A percentile compares a stretch with the other conserved stretches of the same genome.
phyloP scores from a whole-genome alignment of 1,140 invertebrate genomes.

The Cheumatopsyche charites region DNA sequence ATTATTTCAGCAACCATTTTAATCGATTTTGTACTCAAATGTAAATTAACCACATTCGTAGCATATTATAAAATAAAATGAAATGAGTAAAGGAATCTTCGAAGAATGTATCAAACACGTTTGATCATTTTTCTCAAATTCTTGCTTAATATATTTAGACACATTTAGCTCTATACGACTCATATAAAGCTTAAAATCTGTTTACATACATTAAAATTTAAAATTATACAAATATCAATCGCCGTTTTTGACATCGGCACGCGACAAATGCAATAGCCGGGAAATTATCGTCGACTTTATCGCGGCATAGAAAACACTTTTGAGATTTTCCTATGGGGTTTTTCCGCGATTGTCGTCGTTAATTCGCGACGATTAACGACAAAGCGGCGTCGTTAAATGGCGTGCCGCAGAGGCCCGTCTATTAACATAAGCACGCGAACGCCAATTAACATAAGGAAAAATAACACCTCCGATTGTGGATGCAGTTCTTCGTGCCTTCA shows the following conservation, averaged over 20 bases:
- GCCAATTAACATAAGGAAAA: conserved; percentile 13
- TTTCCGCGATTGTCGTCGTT: conserved; percentile 6
- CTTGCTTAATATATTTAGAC: too few species aligned
- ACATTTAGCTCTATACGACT: too few species aligned
- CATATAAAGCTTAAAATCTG: too few species aligned
- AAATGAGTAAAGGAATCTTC: too few species aligned
- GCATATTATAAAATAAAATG: too few species aligned
- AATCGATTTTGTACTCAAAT: too few species aligned
- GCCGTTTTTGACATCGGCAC: background rate
- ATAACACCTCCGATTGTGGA: background rate
- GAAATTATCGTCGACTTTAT: conserved; percentile 34
- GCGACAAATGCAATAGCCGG: background rate
- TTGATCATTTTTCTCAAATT: too few species aligned
- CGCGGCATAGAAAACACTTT: conserved; percentile 21
- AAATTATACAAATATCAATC: background rate
- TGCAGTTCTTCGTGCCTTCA: too few species aligned
- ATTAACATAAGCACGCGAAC: too few species aligned
- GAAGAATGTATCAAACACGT: too few species aligned
- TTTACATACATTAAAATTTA: background rate
- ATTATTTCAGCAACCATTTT: too few species aligned
- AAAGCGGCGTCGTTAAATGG: conserved; percentile 17
- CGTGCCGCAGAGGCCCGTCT: background rate
- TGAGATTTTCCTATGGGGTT: conserved; percentile 15
- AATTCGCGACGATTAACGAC: conserved; percentile 24
- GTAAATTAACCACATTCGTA: too few species aligned